phyloP scores from a whole-genome alignment of 2,888 invertebrate genomes.

The Cetonia aurata region DNA sequence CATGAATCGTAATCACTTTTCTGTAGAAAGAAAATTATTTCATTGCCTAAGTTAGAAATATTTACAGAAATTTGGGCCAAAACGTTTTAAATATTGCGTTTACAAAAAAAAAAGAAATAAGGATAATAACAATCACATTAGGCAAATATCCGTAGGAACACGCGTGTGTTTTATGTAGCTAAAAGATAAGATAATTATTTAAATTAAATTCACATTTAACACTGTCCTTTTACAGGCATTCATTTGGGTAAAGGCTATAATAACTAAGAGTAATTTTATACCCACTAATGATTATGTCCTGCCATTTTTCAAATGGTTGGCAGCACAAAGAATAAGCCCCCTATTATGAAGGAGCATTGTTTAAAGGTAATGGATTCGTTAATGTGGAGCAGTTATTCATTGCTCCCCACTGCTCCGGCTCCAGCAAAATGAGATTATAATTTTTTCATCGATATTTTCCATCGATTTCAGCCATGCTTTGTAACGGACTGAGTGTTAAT shows the following conservation, averaged over 20 bases:
- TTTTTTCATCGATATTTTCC: slow-evolving; percentile 38
- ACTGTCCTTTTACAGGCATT: slow-evolving; percentile 17
- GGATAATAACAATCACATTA: no score
- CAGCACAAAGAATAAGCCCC: slow-evolving; percentile 34
- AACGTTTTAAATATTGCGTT: no score
- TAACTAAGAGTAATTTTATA: slow-evolving; percentile 17
- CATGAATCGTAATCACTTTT: no score
- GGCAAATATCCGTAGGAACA: no score
- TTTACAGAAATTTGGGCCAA: no score
- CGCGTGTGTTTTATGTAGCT: no score
- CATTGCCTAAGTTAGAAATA: no score
- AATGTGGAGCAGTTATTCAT: slow-evolving; percentile 37
- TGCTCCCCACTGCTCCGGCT: not conserved
- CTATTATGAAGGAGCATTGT: slow-evolving; percentile 37
- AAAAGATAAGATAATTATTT: slow-evolving; percentile 9
- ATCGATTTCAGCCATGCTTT: slow-evolving; percentile 8
- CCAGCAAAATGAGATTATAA: slow-evolving; percentile 38
- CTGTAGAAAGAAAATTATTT: no score
- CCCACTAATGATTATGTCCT: slow-evolving; percentile 38
- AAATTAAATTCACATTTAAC: slow-evolving; percentile 23
- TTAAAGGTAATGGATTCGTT: slow-evolving; percentile 40
- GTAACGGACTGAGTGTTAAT: not conserved
- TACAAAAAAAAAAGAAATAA: no score
- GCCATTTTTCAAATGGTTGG: slow-evolving; percentile 38
- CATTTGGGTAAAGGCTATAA: not conserved